Base-by-base conservation (phyloP, 2,797 vertebrate species). In the Gallinago nigripennis region DNA sequence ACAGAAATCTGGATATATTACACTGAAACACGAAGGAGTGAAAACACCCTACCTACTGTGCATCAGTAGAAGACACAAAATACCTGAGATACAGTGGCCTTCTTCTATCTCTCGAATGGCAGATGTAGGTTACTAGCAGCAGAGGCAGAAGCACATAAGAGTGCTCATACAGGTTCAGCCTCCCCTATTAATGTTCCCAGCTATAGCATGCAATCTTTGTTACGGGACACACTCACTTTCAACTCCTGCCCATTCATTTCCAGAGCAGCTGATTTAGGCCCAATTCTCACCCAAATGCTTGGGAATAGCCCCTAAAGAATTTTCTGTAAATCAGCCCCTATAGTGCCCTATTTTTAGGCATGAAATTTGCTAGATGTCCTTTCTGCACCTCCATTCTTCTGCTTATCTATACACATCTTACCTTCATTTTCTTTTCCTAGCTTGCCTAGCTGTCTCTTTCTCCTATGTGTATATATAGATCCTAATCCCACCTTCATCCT, bases 161-260 rank as follows among this genome's bases (percentile, higher is more conserved):
- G 39, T 39, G 13, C 6, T 86, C 41, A 43, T 8, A 30, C 11
- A 63, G 17, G 12, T 60, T 46, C 35, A 73, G 35, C 35, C 27
- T 57, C 19, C 11, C 58, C 28, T 19, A 23, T 17, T 30, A 54
- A 18, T 50, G 56, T 12, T 66, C 50, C 16, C 31, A 81, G 43
- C 43, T 28, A n/a, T 0, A 61, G 16, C 11, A 43, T 2, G 4
- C 19, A 39, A n/a, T n/a, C 28, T 72, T 60, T 28, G 12, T 41
- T 48, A 33, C 3, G 7, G 15, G 37, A 45, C 43, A 65, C 14
- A 19, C 24, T 30, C 14, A 19, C 27, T 27, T 68, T 68, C 16
- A 15, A 21, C 11, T 85, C 27, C n/a, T 39, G 30, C 27, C 31
- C 24, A 9, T n/a, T 30, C 9, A 19, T 48, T 69, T 69, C 31